Evolutionary conservation across 2,888 invertebrate genomes (phyloP).

Genomic region (Hedya salicella): DNA sequence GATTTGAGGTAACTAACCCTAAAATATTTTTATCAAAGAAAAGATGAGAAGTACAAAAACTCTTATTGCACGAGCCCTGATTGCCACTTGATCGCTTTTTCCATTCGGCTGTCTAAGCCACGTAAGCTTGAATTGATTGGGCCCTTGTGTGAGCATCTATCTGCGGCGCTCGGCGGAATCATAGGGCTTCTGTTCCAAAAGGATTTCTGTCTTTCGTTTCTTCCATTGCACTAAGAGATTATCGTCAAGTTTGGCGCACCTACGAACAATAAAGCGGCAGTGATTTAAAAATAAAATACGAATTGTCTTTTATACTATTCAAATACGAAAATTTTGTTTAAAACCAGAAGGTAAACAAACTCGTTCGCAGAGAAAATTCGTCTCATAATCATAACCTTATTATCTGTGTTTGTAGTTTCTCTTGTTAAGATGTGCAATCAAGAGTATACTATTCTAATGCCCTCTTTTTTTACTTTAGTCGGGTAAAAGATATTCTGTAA

Average conservation of each 20-base stretch:
- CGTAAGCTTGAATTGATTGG: slow-evolving; percentile 44
- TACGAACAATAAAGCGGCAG: neutral
- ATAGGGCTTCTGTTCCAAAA: slow-evolving; percentile 22
- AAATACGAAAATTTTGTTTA: too few species aligned
- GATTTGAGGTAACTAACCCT: neutral
- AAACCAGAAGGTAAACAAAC: too few species aligned
- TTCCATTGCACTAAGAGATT: slow-evolving; percentile 2
- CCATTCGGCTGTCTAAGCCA: slow-evolving; percentile 44
- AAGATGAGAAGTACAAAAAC: slow-evolving; percentile 28
- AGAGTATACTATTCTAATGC: too few species aligned
- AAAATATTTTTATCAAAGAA: slow-evolving; percentile 8
- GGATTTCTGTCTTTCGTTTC: slow-evolving; percentile 22
- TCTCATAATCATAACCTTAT: too few species aligned
- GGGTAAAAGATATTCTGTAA: too few species aligned
- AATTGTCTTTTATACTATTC: too few species aligned
- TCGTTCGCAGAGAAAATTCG: too few species aligned
- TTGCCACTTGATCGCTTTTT: slow-evolving; percentile 43
- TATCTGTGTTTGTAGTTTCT: too few species aligned
- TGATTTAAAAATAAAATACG: too few species aligned
- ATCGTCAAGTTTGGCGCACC: neutral
- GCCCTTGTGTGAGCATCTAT: slow-evolving; percentile 41
- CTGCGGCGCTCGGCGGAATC: slow-evolving; percentile 36
- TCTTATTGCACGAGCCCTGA: slow-evolving; percentile 36
- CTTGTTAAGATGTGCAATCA: too few species aligned
- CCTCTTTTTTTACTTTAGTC: too few species aligned